Base-by-base conservation (phyloP, 2,113 vertebrate genomes). In the Lanius collurio region DNA sequence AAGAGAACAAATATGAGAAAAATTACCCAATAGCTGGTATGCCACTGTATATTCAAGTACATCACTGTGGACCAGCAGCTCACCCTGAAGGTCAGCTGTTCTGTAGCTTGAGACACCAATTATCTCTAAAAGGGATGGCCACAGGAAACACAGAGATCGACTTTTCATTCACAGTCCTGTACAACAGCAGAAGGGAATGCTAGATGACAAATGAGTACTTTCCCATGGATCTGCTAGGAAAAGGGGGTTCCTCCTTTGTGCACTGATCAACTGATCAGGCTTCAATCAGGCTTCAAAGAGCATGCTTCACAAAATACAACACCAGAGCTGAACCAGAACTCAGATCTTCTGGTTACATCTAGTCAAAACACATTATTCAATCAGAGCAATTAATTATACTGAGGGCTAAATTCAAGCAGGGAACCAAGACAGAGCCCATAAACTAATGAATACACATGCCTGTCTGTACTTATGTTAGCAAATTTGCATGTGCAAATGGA, bases 401-500 rank as follows among this genome's bases (percentile, higher is more conserved):
- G 21, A 69, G 30, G 30, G 24, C 33, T 78, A 74, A 62, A 80
- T 80, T 94, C 55, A 86, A 83, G 27, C 42, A 74, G 50, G 37
- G 42, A 65, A 65, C 6, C 56, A 83, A 88, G 75, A 27, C 7
- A 15, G 44, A 79, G 55, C 52, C 24, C 10, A n/a, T 63, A 83
- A 74, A 90, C 75, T 47, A 85, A 28, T 35, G 37, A 84, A 65
- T 53, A 76, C 8, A 33, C 49, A 62, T 69, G 49, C 21, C 62
- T 93, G 63, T 35, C 19, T 49, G 18, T 89, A 80, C 90, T 95
- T 90, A 73, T 31, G 22, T 63, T 77, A 86, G 68, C 33, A 86
- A 83, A 95, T 90, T 83, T 95, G 70, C 78, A 95, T 85, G 82
- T 83, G 93, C 67, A 94, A 95, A 93, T n/a, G 55, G 42, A 55